These are phyloP conservation scores for Sardina pilchardus DNA, from an alignment of 2,113 vertebrate genomes.

Conservation along the genomic window DNA sequence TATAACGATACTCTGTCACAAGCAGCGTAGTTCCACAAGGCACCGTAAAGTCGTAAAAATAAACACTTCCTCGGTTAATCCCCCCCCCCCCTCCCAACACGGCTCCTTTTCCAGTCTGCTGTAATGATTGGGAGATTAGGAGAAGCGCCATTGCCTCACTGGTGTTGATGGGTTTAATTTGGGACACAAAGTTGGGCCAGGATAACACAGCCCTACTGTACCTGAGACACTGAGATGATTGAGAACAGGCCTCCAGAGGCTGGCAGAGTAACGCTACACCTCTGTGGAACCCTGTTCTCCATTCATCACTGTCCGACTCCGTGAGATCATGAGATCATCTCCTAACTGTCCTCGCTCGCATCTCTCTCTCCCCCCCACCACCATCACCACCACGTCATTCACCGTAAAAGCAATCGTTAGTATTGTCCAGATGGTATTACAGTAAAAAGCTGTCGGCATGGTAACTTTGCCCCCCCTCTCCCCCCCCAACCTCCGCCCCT, in stretches of 20 bases:
- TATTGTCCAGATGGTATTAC: constrained; percentile 23
- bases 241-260: no score
- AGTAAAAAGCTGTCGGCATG: background rate
- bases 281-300: background rate
- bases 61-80: no score
- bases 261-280: no score
- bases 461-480: background rate
- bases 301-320: background rate
- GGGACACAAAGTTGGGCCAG: background rate
- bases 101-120: no score
- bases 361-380: background rate
- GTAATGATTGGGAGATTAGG: no score
- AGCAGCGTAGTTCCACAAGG: background rate
- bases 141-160: no score
- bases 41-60: background rate
- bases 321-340: constrained; percentile 26
- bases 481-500: background rate
- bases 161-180: background rate
- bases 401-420: constrained; percentile 29
- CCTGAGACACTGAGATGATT: no score
- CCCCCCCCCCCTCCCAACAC: no score
- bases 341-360: background rate
- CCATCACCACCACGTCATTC: background rate
- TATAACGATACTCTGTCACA: background rate
- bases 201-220: no score